Base-by-base conservation (phyloP, 2,888 invertebrate genomes). In the Micropterix aruncella region DNA sequence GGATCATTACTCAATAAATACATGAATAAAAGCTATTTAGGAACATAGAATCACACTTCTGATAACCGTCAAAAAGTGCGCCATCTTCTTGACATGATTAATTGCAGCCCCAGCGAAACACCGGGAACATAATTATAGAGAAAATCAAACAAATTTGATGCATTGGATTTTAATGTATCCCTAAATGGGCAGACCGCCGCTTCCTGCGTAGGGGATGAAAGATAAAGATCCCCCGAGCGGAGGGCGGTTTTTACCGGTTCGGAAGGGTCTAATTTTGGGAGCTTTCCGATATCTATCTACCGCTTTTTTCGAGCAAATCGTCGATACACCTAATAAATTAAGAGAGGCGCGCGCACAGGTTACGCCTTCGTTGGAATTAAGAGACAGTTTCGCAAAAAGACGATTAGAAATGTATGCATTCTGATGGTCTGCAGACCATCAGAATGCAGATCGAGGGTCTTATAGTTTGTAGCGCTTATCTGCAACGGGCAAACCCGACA, bases 111-210 rank as follows among this genome's bases (percentile, higher is more conserved):
- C 7, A 27, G 12, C 27, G 12, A 27, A 27, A 27, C 5, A 27
- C 27, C 27, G 27, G 27, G 27, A 27, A 7, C 27, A 12, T 27
- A 27, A 27, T 27, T 27, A 27, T 27, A 27, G 27, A 7, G 67
- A 70, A 70, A 70, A 71, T 70, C 71, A 71, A 71, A 71, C 70
- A 71, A 69, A 70, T 69, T 70, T 71, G 71, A 71, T 71, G 69
- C 68, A 71, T 71, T 63, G 66, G 69, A 66, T 70, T 71, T 70
- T 70, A 70, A 71, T 71, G 69, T 70, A 70, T 67, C 70, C 70
- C 61, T 70, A 70, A 70, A 70, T 68, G 65, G 65, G 62, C 60
- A 58, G 66, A 66, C 65, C 27, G 42, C 66, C 66, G 68, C 38
- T 15, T 38, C n/a, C 12, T 12, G 15, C 15, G n/a, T 9, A 16